These are phyloP conservation scores for Drosophila biarmipes DNA, from an alignment of 1,140 invertebrate genomes.

Conservation along the genomic window DNA sequence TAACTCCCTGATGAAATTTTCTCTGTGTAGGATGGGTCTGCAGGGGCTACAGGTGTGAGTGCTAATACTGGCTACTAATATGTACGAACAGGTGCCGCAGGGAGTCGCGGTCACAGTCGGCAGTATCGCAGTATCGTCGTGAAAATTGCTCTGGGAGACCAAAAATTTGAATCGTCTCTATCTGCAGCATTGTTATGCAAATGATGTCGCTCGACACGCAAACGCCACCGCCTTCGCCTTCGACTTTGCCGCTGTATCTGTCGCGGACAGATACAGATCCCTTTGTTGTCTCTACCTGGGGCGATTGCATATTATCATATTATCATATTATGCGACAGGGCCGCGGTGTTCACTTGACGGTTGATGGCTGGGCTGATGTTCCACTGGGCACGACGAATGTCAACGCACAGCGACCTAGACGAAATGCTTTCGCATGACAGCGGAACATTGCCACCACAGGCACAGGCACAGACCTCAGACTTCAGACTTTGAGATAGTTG, in stretches of 20 bases:
- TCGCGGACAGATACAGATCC: conserved; percentile 75
- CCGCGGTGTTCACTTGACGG: conserved; percentile 1
- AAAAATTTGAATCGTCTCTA: conserved; percentile 82
- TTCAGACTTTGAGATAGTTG: neutral
- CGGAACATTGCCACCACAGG: conserved; percentile 22
- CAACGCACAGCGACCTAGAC: conserved; percentile 33
- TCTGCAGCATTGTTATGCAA: conserved; percentile 82
- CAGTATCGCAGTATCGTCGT: conserved; percentile 21
- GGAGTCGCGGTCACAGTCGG: conserved; percentile 32
- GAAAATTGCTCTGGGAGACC: conserved; percentile 80
- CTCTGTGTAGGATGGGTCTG: neutral
- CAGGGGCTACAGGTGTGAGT: conserved; percentile 1
- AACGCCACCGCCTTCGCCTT: conserved; percentile 46
- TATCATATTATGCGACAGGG: conserved; percentile 44
- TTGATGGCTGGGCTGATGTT: neutral
- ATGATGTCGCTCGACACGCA: conserved; percentile 81
- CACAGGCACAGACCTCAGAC: neutral
- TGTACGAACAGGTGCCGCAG: conserved; percentile 60
- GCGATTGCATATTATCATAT: conserved; percentile 56
- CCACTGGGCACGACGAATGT: conserved; percentile 32
- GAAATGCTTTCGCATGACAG: conserved; percentile 40
- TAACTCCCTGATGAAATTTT: neutral
- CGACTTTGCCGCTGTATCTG: conserved; percentile 34
- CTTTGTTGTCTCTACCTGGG: conserved; percentile 66
- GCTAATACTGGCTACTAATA: conserved; percentile 34